Conservation (phyloP, 2,888 invertebrate species). For the Drosophila koepferae region DNA sequence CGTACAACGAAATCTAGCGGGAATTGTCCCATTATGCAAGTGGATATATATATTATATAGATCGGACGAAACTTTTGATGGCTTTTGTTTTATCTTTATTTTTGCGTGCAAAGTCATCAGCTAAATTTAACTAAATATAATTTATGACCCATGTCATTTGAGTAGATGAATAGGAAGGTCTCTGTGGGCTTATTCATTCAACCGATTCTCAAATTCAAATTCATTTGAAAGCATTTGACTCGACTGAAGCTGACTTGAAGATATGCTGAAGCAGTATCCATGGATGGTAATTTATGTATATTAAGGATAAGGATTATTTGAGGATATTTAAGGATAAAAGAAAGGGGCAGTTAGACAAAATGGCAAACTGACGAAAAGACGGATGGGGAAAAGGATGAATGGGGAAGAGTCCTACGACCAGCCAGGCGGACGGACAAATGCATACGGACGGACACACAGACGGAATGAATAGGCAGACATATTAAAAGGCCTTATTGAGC, state of each 20-base stretch:
- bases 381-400: background rate
- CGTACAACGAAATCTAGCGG: background rate
- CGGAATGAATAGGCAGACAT: background rate
- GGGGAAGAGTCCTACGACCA: background rate
- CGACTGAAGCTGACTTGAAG: too few species aligned
- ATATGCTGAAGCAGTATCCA: background rate
- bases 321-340: background rate
- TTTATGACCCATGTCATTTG: conserved; percentile 66
- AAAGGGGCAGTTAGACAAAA: background rate
- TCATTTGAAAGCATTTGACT: background rate
- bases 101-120: conserved; percentile 30
- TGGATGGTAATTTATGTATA: background rate
- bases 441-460: background rate
- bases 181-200: conserved; percentile 3
- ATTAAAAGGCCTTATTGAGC: background rate
- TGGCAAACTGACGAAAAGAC: background rate
- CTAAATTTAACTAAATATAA: conserved; percentile 74
- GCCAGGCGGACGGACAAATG: background rate
- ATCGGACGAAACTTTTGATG: conserved; percentile 8
- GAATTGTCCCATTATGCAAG: conserved; percentile 21
- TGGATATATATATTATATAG: conserved; percentile 8
- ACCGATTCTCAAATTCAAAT: conserved; percentile 1
- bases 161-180: conserved; percentile 20
- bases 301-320: background rate
- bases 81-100: conserved; percentile 47